Evolutionary conservation across 2,888 invertebrate genomes (phyloP).

Genomic region (Conomelus anceps): DNA sequence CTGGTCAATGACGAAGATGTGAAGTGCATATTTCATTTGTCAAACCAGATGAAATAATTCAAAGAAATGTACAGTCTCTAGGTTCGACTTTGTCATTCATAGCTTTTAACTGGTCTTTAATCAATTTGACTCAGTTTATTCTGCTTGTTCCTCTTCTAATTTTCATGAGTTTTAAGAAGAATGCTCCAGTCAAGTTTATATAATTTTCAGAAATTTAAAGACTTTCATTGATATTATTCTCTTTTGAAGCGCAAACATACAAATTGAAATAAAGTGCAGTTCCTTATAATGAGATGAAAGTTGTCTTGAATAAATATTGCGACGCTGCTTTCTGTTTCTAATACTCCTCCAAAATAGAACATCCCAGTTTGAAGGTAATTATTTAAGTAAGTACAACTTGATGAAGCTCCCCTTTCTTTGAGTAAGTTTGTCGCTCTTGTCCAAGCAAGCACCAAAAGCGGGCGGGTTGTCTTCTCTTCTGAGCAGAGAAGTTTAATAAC

Average conservation of each 20-base stretch:
- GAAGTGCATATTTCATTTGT: no score
- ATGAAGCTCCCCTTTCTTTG: not conserved
- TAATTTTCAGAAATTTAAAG: no score
- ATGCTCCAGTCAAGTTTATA: no score
- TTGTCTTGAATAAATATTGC: not conserved
- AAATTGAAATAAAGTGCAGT: not conserved
- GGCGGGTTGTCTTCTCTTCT: not conserved
- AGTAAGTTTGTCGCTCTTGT: not conserved
- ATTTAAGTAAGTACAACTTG: not conserved
- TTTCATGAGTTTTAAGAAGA: no score
- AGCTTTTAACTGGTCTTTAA: no score
- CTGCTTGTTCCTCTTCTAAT: no score
- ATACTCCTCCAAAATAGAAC: not conserved
- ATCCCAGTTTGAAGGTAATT: not conserved
- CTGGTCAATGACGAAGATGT: no score
- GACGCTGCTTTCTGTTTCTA: not conserved
- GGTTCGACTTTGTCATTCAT: no score
- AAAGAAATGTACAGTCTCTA: no score
- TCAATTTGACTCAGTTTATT: no score
- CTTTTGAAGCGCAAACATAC: not conserved
- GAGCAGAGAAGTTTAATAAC: not conserved
- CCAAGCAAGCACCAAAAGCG: not conserved
- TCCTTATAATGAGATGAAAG: not conserved
- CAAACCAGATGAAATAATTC: no score
- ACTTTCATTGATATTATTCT: not conserved